These are phyloP conservation scores for Callyntrura sp. DNA, from an alignment of 2,888 invertebrate genomes.

Conservation along the genomic window DNA sequence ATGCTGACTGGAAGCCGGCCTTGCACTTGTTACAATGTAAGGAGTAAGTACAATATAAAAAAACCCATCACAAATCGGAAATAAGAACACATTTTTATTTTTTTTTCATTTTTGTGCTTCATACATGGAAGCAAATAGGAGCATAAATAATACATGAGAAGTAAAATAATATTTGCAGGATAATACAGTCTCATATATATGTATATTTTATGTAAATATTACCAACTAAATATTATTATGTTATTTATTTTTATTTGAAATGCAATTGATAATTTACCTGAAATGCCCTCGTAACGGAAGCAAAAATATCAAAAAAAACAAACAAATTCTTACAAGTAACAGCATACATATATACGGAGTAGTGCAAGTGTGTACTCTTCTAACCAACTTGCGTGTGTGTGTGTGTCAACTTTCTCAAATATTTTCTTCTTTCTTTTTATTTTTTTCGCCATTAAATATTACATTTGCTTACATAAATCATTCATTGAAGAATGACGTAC, in stretches of 20 bases:
- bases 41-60: no score
- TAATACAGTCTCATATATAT: constrained; percentile 13
- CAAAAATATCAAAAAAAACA: neutral
- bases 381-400: neutral
- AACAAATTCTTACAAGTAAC: neutral
- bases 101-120: neutral
- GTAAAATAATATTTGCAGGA: neutral
- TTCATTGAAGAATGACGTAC: neutral
- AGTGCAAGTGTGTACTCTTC: neutral
- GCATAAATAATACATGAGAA: constrained; percentile 17
- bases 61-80: no score
- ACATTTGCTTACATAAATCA: no score
- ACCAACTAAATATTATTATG: no score
- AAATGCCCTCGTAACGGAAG: neutral
- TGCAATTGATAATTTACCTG: neutral
- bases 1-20: no score
- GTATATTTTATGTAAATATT: neutral
- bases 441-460: no score
- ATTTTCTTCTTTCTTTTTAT: no score
- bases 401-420: neutral
- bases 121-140: neutral
- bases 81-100: no score
- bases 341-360: neutral
- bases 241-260: no score
- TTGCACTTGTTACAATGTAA: no score